Conservation (phyloP, 2,797 vertebrate genomes). For the Hyperoplus immaculatus region DNA sequence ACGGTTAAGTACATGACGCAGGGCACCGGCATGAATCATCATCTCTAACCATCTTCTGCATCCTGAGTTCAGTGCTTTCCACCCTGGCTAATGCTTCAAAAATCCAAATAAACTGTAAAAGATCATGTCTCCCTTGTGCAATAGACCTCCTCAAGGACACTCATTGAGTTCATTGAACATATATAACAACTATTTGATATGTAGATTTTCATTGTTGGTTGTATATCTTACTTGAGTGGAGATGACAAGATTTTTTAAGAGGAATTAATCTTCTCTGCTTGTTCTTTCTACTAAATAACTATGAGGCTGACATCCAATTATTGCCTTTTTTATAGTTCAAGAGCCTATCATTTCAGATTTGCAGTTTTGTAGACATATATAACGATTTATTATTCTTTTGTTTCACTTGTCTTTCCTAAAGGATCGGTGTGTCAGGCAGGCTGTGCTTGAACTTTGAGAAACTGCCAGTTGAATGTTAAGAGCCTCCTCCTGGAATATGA, state of each 20-base stretch:
- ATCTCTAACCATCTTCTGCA: constrained; percentile 18
- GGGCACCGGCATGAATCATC: not conserved
- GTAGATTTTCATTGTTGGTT: constrained; percentile 4
- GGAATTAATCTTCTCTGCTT: not conserved
- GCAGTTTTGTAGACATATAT: not conserved
- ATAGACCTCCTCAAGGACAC: not conserved
- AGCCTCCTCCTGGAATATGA: constrained; percentile 54
- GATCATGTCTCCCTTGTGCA: not conserved
- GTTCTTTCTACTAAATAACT: constrained; percentile 9
- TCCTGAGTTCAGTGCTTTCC: constrained; percentile 5
- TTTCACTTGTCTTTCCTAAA: constrained; percentile 23
- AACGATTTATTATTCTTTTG: constrained; percentile 14
- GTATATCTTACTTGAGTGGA: not conserved
- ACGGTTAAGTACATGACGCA: constrained; percentile 13
- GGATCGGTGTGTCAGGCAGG: constrained; percentile 19
- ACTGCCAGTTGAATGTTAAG: constrained; percentile 50
- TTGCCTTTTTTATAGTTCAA: constrained; percentile 6
- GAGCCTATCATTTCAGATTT: constrained; percentile 16
- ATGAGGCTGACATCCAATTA: not conserved
- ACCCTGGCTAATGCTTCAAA: not conserved
- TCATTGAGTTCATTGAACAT: not conserved
- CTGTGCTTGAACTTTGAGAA: constrained; percentile 42
- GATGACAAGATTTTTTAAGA: not conserved
- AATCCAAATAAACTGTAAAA: not conserved
- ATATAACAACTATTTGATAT: not conserved